These are phyloP conservation scores for Callipepla squamata DNA, from an alignment of 2,113 vertebrate genomes.

Conservation along the genomic window DNA sequence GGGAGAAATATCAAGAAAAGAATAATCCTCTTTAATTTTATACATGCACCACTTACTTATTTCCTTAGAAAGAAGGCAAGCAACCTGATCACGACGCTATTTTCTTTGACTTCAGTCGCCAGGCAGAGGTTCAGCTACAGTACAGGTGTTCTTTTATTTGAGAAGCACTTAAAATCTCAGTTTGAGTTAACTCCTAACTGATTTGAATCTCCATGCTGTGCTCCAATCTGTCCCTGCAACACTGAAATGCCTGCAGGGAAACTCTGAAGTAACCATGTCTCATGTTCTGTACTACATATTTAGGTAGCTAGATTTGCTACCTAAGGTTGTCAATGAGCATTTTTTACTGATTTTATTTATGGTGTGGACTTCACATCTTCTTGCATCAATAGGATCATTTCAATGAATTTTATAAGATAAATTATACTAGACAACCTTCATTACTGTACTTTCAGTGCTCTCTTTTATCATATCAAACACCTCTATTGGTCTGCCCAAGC, in stretches of 20 bases:
- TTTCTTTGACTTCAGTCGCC: neutral
- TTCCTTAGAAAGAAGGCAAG: neutral
- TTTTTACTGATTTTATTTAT: neutral
- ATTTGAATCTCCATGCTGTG: neutral
- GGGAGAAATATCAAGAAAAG: neutral
- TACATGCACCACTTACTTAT: accelerated
- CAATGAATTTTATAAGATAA: neutral
- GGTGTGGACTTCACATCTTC: neutral
- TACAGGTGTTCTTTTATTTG: neutral
- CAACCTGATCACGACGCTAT: neutral
- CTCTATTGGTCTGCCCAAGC: neutral
- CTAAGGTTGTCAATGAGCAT: neutral
- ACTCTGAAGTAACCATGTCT: neutral
- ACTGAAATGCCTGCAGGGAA: neutral
- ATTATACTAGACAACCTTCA: neutral
- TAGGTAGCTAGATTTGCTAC: neutral
- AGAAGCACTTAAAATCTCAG: neutral
- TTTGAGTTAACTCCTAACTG: neutral
- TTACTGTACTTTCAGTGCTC: neutral
- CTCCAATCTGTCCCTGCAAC: neutral
- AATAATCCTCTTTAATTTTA: neutral
- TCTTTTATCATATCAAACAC: neutral
- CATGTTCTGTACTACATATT: neutral
- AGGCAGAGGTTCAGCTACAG: neutral
- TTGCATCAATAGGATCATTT: neutral